Evolutionary conservation across 2,797 vertebrate genomes (phyloP), one percentile per base, ranked within the genome.

Genomic region (Kryptolebias ocellatus): DNA sequence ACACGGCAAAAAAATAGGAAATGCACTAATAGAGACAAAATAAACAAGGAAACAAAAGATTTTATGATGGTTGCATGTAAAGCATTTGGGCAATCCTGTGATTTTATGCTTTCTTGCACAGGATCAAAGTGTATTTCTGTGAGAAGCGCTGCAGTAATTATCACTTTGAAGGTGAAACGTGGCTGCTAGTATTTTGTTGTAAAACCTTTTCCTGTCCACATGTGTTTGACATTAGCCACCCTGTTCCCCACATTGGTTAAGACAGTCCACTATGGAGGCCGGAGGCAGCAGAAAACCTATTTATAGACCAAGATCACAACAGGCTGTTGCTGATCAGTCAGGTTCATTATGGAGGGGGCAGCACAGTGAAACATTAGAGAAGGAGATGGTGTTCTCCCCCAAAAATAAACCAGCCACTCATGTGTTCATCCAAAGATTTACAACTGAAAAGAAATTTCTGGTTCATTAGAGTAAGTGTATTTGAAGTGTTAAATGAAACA

Each of bases 141-240:
- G 70, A 83, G 72, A 70, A 55, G 66, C 70, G 70, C 67, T 71
- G 72, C 24, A 80, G 73, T 86, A 79, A 88, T 92, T 89, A 81
- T 87, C 77, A 78, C 87, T 83, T 75, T 60, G 78, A 83, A 87
- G 82, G 83, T 81, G 62, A 78, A 87, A 83, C 64, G 46, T 74
- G 61, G 79, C 75, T 70, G 60, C 72, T 79, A 29, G 73, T 73
- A 74, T 79, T 42, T 77, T 18, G 49, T 64, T 79, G 74, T 69
- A 71, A 84, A 87, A 47, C 71, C 65, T 72, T 70, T 84, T 85
- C 68, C 75, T 76, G 66, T 34, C 53, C 72, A 86, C 91, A 92
- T 85, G 72, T 90, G 89, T 88, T 92, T 83, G 76, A 78, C 83
- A 91, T 93, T 89, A 92, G 60, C 67, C 39, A 47, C 76, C 68